Evolutionary conservation across 2,113 vertebrate genomes (phyloP).

Genomic region (Ptilorrhoa leucosticta): DNA sequence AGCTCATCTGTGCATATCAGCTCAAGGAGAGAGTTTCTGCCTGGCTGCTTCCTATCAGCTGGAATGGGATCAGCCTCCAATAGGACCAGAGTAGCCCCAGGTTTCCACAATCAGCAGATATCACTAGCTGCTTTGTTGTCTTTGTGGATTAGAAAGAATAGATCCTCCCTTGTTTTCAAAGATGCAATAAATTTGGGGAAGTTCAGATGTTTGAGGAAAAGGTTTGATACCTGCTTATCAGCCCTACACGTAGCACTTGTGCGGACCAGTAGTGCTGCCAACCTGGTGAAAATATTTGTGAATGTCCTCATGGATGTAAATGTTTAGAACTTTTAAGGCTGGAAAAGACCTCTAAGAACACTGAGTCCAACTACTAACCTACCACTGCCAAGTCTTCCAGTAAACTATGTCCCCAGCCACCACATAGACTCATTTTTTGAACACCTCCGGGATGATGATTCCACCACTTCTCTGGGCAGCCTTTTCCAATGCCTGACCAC

Average conservation of each 20-base stretch:
- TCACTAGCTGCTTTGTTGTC: neutral
- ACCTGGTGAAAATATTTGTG: neutral
- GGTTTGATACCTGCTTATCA: neutral
- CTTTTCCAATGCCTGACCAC: neutral
- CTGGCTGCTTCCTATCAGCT: neutral
- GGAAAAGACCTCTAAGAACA: neutral
- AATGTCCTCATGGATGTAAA: neutral
- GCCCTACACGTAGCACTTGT: rapidly evolving
- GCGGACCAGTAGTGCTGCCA: too few relatives aligned
- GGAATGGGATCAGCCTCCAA: neutral
- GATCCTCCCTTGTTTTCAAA: neutral
- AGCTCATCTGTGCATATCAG: neutral
- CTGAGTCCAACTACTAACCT: neutral
- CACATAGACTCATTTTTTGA: rapidly evolving
- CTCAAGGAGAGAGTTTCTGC: neutral
- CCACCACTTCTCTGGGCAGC: neutral
- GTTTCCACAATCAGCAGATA: neutral
- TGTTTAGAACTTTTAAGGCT: neutral
- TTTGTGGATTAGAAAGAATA: neutral
- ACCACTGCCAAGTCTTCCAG: too few relatives aligned
- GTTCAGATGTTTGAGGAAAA: neutral
- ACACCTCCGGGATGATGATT: neutral
- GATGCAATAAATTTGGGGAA: neutral
- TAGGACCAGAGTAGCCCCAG: rapidly evolving
- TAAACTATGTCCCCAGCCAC: neutral